These are phyloP conservation scores for Camponotus fellah DNA, from an alignment of 2,888 invertebrate species.

Conservation along the genomic window DNA sequence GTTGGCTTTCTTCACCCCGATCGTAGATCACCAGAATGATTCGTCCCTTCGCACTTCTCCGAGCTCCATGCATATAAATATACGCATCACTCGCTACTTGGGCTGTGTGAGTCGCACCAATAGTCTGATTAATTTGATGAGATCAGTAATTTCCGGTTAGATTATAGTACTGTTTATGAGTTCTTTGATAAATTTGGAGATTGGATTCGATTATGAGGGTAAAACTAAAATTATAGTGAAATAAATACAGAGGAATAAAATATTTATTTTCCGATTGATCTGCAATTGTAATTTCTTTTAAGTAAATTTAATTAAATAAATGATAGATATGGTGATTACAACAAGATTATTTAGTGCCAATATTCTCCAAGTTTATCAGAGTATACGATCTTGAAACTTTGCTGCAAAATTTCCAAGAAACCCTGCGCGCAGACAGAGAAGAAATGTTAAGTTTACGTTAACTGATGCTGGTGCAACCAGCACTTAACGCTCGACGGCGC, in stretches of 20 bases:
- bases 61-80: not conserved
- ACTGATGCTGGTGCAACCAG: conserved; percentile 43
- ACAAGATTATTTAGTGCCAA: not conserved
- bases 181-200: conserved; percentile 38
- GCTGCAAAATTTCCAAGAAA: not conserved
- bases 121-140: conserved; percentile 26
- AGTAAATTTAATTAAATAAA: conserved; percentile 1
- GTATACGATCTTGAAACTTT: not conserved
- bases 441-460: conserved; percentile 16
- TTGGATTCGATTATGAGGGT: conserved; percentile 10
- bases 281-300: not conserved
- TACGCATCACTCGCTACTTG: conserved; percentile 12
- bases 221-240: conserved; percentile 18
- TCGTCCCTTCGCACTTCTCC: not conserved
- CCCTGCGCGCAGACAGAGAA: not conserved
- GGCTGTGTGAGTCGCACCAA: conserved; percentile 24
- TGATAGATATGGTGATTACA: not conserved
- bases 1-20: conserved; percentile 6
- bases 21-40: not conserved
- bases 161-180: conserved; percentile 22
- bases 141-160: not conserved
- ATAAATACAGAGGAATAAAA: not conserved
- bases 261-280: not conserved
- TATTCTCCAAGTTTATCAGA: conserved; percentile 31
- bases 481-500: conserved; percentile 27